phyloP scores from a whole-genome alignment of 2,888 invertebrate genomes.

The Slavum lentiscoides region DNA sequence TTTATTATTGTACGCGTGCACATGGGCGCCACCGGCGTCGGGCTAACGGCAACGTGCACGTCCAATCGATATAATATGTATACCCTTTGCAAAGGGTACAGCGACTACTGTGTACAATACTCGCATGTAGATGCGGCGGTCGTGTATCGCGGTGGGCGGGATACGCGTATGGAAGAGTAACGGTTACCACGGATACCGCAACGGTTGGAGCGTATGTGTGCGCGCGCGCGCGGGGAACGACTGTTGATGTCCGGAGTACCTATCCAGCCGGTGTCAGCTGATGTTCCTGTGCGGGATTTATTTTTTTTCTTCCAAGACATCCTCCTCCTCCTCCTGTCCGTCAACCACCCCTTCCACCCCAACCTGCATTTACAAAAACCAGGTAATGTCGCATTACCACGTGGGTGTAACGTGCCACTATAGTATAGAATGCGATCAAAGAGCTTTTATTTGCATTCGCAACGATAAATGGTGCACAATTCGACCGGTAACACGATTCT shows the following conservation, averaged over 20 bases:
- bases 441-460: no score
- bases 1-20: not conserved
- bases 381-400: not conserved
- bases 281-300: not conserved
- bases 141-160: not conserved
- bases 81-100: not conserved
- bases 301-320: not conserved
- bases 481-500: no score
- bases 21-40: not conserved
- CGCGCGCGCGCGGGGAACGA: not conserved
- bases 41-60: not conserved
- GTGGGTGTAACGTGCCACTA: constrained; percentile 1
- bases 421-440: no score
- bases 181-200: constrained; percentile 28
- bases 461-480: no score
- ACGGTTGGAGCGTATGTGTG: not conserved
- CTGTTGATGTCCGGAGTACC: constrained; percentile 26
- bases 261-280: not conserved
- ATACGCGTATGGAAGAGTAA: not conserved
- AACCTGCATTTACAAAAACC: no score
- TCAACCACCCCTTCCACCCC: no score
- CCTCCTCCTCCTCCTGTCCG: no score
- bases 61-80: constrained; percentile 14
- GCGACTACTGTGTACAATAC: not conserved
- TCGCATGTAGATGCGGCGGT: not conserved